A percentile compares a stretch with the other conserved stretches of the same genome.
Conservation (phyloP, 2,888 invertebrate species). For the Apotomis turbidana region DNA sequence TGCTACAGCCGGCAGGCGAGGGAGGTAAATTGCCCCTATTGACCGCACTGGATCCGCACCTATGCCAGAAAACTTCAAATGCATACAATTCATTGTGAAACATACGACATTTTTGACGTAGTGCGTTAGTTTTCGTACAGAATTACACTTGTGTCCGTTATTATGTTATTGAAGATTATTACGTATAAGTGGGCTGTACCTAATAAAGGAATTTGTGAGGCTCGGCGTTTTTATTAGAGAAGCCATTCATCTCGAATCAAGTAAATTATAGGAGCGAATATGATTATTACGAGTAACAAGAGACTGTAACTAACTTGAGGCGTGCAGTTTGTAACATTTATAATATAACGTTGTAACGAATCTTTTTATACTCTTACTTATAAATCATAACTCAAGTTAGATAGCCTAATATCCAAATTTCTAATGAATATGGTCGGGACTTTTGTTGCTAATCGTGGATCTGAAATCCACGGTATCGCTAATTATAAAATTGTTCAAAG, state of each 20-base stretch:
- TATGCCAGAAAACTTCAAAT: too few species aligned
- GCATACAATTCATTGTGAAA: too few species aligned
- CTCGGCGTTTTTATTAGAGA: slow-evolving; percentile 23
- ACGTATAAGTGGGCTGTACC: not conserved
- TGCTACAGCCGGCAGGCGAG: too few species aligned
- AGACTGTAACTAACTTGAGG: slow-evolving; percentile 10
- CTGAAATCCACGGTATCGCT: too few species aligned
- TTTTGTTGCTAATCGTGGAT: too few species aligned
- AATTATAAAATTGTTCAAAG: too few species aligned
- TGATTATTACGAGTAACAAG: slow-evolving; percentile 11
- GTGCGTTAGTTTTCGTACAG: too few species aligned
- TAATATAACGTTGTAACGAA: not conserved
- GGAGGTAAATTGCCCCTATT: too few species aligned
- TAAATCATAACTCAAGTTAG: not conserved
- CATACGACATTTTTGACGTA: too few species aligned
- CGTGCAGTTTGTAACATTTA: slow-evolving; percentile 9
- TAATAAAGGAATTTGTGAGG: slow-evolving; percentile 22
- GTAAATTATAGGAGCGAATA: slow-evolving; percentile 19
- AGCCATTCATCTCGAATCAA: slow-evolving; percentile 20
- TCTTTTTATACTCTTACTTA: not conserved
- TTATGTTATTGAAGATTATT: slow-evolving; percentile 23
- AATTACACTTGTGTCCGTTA: slow-evolving; percentile 20
- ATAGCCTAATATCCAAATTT: not conserved
- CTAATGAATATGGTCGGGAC: too few species aligned
- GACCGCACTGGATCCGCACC: too few species aligned